Conservation (phyloP, 2,888 invertebrate species). For the Agrotis clavis region DNA sequence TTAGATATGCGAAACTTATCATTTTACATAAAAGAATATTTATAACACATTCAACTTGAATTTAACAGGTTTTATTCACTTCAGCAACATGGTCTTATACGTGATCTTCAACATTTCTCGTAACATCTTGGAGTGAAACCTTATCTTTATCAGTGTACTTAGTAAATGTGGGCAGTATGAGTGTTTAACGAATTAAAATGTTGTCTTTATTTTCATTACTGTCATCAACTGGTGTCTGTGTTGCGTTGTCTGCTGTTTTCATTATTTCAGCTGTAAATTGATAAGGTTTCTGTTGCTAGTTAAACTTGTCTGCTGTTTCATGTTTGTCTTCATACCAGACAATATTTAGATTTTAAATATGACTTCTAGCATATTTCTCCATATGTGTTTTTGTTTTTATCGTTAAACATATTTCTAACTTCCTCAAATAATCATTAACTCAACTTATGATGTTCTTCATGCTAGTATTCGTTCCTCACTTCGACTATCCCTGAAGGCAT, state of each 20-base stretch:
- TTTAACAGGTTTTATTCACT: slow-evolving; percentile 12
- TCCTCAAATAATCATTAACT: background rate
- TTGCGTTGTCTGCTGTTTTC: slow-evolving; percentile 16
- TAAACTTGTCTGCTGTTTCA: background rate
- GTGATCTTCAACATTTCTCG: background rate
- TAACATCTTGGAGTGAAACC: slow-evolving; percentile 6
- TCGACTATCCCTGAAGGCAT: background rate
- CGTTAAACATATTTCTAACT: background rate
- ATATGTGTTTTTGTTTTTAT: background rate
- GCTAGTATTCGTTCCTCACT: background rate
- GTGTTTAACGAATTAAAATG: slow-evolving; percentile 19
- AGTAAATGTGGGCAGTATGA: slow-evolving; percentile 7
- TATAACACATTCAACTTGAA: slow-evolving; percentile 21
- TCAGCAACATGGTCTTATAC: background rate
- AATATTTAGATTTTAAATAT: background rate
- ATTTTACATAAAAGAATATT: slow-evolving; percentile 27
- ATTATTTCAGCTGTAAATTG: slow-evolving; percentile 13
- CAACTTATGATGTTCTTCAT: too few species aligned
- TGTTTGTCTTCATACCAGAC: background rate
- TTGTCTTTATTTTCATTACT: slow-evolving; percentile 17
- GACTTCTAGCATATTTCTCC: background rate
- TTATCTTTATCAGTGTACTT: slow-evolving; percentile 24
- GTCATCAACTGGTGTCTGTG: slow-evolving; percentile 7
- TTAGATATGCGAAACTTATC: slow-evolving; percentile 48
- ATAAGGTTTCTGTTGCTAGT: slow-evolving; percentile 1